Evolutionary conservation across 2,797 vertebrate genomes (phyloP).

Genomic region (Pachyuromys duprasi): DNA sequence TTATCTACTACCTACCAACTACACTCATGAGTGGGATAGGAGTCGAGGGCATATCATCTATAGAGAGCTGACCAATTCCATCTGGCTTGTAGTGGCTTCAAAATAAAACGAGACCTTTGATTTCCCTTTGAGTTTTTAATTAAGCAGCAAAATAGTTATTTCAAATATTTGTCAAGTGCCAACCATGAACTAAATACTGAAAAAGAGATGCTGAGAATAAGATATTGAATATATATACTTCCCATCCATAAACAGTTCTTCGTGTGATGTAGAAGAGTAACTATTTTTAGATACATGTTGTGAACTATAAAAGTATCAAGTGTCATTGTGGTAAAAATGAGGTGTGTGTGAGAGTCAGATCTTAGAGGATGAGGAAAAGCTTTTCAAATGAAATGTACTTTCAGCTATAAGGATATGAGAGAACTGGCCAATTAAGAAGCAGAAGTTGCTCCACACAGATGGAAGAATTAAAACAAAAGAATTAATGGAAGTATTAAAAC

Average conservation of each 20-base stretch:
- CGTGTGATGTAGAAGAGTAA: not conserved
- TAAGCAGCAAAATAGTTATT: not conserved
- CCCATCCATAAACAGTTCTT: conserved; percentile 5
- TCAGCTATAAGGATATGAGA: not conserved
- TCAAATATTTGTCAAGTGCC: not conserved
- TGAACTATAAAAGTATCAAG: not conserved
- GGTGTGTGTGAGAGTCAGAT: not conserved
- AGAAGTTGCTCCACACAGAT: not conserved
- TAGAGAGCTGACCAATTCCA: not conserved
- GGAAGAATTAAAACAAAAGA: no score
- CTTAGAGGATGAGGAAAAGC: not conserved
- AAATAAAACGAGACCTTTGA: conserved; percentile 11
- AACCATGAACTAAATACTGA: not conserved
- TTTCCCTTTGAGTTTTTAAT: not conserved
- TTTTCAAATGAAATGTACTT: conserved; percentile 34
- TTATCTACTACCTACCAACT: not conserved
- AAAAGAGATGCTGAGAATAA: not conserved
- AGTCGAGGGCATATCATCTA: not conserved
- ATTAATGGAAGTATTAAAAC: not conserved
- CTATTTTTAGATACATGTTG: not conserved
- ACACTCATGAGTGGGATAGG: not conserved
- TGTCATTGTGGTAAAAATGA: not conserved
- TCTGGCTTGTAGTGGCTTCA: not conserved
- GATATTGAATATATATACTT: not conserved
- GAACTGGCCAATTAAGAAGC: not conserved